These are phyloP conservation scores for crab-eating macaque (Macaca fascicularis) DNA, from an alignment of 2,113 vertebrate species.

Conservation along the genomic window DNA sequence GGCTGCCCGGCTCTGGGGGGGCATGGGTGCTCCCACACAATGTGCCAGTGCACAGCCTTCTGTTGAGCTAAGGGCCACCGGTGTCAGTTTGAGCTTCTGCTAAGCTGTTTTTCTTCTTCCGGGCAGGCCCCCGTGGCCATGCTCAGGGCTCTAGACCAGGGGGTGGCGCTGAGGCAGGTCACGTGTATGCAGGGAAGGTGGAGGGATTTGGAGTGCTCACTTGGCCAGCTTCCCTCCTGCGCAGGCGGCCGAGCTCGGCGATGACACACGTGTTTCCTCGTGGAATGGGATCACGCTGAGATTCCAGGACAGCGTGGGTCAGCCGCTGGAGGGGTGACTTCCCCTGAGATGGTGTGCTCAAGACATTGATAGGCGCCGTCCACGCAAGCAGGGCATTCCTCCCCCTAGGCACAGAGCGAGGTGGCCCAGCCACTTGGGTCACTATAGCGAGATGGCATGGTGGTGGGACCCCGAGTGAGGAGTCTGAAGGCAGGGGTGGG, in stretches of 20 bases:
- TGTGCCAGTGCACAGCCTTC: no score
- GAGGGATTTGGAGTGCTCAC: not conserved
- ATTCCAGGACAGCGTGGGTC: not conserved
- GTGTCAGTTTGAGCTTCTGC: not conserved
- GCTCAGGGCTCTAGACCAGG: not conserved
- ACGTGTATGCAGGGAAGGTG: not conserved
- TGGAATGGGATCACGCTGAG: not conserved
- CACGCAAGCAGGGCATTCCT: not conserved
- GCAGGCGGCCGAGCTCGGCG: not conserved
- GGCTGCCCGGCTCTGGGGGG: no score
- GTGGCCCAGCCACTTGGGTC: not conserved
- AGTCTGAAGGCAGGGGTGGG: not conserved
- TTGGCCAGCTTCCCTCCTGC: not conserved
- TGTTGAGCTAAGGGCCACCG: not conserved
- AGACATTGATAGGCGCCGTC: not conserved
- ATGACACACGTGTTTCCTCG: not conserved
- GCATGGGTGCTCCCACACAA: no score
- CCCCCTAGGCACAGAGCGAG: not conserved
- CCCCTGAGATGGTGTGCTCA: fast-evolving
- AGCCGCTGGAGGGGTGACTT: not conserved
- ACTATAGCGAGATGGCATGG: not conserved
- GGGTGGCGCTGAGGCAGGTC: not conserved
- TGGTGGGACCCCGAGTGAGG: not conserved
- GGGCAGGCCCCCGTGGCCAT: not conserved
- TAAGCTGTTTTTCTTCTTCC: not conserved